Conservation (phyloP, 2,888 invertebrate species). For the Microdon myrmicae region DNA sequence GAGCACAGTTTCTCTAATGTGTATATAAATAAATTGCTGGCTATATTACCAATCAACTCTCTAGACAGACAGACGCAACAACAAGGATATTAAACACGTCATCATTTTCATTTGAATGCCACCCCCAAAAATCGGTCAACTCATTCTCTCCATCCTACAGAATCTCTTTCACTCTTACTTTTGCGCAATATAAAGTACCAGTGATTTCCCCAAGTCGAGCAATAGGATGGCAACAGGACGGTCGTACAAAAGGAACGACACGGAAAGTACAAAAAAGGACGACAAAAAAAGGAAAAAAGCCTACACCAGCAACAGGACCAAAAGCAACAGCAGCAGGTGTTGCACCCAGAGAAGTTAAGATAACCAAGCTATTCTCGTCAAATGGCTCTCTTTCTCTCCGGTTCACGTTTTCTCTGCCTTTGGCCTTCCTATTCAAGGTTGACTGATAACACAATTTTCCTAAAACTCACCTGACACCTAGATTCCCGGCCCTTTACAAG, state of each 20-base stretch:
- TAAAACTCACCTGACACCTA: constrained; percentile 1
- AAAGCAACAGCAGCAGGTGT: constrained; percentile 27
- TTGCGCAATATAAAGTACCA: constrained; percentile 4
- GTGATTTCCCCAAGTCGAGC: constrained; percentile 12
- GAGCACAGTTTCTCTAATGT: no score
- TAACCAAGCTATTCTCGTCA: no score
- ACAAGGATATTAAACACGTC: constrained; percentile 42
- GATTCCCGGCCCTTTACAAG: constrained; percentile 3
- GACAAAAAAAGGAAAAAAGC: no score
- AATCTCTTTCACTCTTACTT: constrained; percentile 9
- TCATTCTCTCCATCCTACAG: constrained; percentile 15
- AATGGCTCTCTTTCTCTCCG: no score
- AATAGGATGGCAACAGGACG: no score
- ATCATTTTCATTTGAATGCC: constrained; percentile 4
- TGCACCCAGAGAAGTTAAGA: constrained; percentile 13
- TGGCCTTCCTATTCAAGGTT: constrained; percentile 44
- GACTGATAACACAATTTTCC: constrained; percentile 38
- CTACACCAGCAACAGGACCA: constrained; percentile 23
- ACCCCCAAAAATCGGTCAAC: neutral
- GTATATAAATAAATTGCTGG: no score
- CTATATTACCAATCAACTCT: constrained; percentile 29
- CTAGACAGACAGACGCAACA: constrained; percentile 42
- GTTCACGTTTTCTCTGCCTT: no score
- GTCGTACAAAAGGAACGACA: no score
- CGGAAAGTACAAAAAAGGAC: no score